Evolutionary conservation across 2,888 invertebrate species (phyloP), one percentile per base, ranked within the genome.

Genomic region (Sarcophaga carnaria): DNA sequence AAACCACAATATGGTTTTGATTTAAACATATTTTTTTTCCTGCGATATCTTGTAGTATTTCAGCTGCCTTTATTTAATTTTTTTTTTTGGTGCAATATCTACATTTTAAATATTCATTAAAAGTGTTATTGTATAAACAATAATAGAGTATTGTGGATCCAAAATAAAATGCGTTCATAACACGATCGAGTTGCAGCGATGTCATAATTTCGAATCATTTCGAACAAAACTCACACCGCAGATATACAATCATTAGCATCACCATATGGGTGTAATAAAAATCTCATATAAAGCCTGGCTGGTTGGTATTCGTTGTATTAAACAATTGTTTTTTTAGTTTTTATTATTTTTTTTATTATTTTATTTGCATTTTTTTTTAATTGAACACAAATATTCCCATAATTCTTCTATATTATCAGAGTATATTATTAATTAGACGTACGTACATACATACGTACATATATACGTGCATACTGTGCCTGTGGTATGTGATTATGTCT

Each of bases 1-100:
- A 37, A 83, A 86, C 86, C 83, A 77, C 86, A 86, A 76, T 77
- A 69, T 74, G 81, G 59, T 83, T 83, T 83, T 71, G n/a, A 37
- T 69, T 76, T 70, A 0, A 14, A 54, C 17, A 54, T 59, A 37
- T 37, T 80, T 83, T 17, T 69, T 63, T 14, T 49, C n/a, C 37
- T 37, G 10, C 10, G 2, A 37, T 37, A 37, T 37, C 37, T 37
- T 37, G 37, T 37, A 37, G 37, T 37, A 37, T 37, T 37, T 37
- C 37, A 37, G 37, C 37, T 37, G 37, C 37, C 2, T 37, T 37
- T 37, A 27, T 37, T 37, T 37, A 6, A 12, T 11, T 11, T 3
- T 49, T 11, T 49, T 12, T 49, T 10, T 54, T 54, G 3, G 3
- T 12, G 54, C 54, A 54, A 54, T 54, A 54, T 54, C 17, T 54